phyloP scores from a whole-genome alignment of 2,113 vertebrate genomes.

The Lethenteron camtschaticum region DNA sequence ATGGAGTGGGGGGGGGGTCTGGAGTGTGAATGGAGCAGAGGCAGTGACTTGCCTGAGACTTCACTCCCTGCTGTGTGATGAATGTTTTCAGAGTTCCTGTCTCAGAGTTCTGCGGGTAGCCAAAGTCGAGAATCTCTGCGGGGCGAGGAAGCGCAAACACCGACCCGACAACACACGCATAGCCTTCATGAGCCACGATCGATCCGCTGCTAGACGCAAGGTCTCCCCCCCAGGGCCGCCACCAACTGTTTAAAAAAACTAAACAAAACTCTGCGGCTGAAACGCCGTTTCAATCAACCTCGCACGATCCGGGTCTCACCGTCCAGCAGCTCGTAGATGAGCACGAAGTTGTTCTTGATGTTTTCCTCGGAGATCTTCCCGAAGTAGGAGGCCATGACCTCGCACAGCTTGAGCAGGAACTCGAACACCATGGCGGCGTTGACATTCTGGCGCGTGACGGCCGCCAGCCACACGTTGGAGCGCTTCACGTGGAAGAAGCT shows the following conservation, averaged over 20 bases:
- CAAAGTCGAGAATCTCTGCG: slow-evolving; percentile 94
- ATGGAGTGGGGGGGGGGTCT: too few species aligned
- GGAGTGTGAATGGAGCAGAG: too few species aligned
- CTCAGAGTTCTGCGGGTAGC: slow-evolving; percentile 97
- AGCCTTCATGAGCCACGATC: too few species aligned
- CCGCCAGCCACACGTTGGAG: slow-evolving; percentile 98
- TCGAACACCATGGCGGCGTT: slow-evolving; percentile 98
- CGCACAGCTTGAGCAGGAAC: slow-evolving; percentile 99
- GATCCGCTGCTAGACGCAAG: too few species aligned
- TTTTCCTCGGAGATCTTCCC: slow-evolving; percentile 99
- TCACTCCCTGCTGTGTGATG: slow-evolving; percentile 97
- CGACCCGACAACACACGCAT: too few species aligned
- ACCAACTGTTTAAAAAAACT: too few species aligned
- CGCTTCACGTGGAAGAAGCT: slow-evolving; percentile 98
- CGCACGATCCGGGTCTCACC: slow-evolving; percentile 28
- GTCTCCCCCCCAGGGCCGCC: too few species aligned
- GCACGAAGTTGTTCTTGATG: slow-evolving; percentile 99
- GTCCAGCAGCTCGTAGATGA: slow-evolving; percentile 92
- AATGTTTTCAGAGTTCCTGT: slow-evolving; percentile 96
- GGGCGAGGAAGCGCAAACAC: slow-evolving; percentile 4
- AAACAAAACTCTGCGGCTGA: too few species aligned
- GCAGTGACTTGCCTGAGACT: slow-evolving; percentile 56
- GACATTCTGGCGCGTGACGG: slow-evolving; percentile 98
- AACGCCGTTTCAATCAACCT: not conserved
- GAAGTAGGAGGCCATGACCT: slow-evolving; percentile 96